phyloP scores from a whole-genome alignment of 2,113 vertebrate genomes.

The Steatornis caripensis region DNA sequence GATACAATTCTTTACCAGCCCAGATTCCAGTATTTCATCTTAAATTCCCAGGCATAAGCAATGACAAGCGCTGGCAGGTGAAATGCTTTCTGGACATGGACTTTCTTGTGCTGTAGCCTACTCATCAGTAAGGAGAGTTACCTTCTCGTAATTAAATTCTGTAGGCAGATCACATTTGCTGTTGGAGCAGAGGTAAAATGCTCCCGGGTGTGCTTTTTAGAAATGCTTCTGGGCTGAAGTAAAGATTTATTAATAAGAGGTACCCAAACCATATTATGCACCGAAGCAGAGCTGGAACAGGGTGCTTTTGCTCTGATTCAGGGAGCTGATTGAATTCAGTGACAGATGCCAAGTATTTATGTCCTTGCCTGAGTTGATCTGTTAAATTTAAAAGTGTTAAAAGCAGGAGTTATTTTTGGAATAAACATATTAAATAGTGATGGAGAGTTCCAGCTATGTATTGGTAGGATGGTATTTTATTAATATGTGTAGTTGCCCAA shows the following conservation, averaged over 20 bases:
- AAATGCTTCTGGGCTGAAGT: neutral
- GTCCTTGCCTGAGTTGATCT: slow-evolving; percentile 22
- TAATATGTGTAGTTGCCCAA: neutral
- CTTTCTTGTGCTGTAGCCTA: neutral
- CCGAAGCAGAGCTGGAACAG: neutral
- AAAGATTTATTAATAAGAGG: slow-evolving; percentile 20
- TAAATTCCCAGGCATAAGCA: neutral
- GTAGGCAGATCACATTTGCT: neutral
- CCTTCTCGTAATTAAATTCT: neutral
- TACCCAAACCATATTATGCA: neutral
- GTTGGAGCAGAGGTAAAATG: neutral
- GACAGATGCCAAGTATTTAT: slow-evolving; percentile 37
- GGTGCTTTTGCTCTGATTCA: slow-evolving; percentile 9
- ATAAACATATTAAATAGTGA: neutral
- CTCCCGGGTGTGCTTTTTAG: slow-evolving; percentile 23
- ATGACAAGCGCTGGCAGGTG: neutral
- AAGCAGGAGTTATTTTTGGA: neutral
- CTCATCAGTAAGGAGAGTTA: neutral
- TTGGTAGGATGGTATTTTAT: neutral
- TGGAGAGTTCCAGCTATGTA: neutral
- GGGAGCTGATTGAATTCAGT: slow-evolving; percentile 14
- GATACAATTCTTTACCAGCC: neutral
- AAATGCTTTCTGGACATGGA: neutral
- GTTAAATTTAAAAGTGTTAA: slow-evolving; percentile 60
- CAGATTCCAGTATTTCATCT: neutral